Evolutionary conservation across 2,888 invertebrate genomes (phyloP), one percentile per base, ranked within the genome.

Genomic region (Malacosoma neustria): DNA sequence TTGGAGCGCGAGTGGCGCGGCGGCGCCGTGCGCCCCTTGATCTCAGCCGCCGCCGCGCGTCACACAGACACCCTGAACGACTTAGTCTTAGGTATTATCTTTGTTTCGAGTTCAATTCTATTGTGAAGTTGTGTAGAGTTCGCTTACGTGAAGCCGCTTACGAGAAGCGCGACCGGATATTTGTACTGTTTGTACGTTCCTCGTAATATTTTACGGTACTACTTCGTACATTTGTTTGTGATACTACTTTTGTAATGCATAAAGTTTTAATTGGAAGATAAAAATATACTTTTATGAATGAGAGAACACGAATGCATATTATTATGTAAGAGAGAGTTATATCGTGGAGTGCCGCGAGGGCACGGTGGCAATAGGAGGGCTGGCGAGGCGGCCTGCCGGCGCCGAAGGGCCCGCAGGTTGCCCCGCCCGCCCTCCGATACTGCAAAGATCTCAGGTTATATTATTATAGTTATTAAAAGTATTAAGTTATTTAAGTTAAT

Each of bases 171-270:
- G 53, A 51, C 49, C 57, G 70, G 61, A 59, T 76, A 73, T 22
- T 74, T n/a, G n/a, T n/a, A n/a, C n/a, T n/a, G n/a, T n/a, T 72
- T 76, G 74, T 72, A 76, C 72, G 73, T 74, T 75, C 75, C 73
- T 81, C 71, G 74, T 81, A 79, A 76, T 22, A 22, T 73, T 79
- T n/a, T n/a, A n/a, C n/a, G n/a, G 79, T 80, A 82, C 84, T 81
- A 80, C 82, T 79, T 82, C 70, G 85, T 86, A 87, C 85, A 82
- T 85, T 87, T 84, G 79, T 87, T 87, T 87, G 86, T 87, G 86
- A 87, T 87, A 87, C 85, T 87, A 87, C 86, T 80, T 82, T 82
- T 85, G 82, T 85, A 84, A 85, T 84, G 76, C 79, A 80, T 80
- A 80, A 80, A 82, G 70, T 72, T 74, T 71, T 71, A 79, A 74